These are phyloP conservation scores for Cantharis nigra DNA, from an alignment of 2,888 invertebrate genomes.

Conservation along the genomic window DNA sequence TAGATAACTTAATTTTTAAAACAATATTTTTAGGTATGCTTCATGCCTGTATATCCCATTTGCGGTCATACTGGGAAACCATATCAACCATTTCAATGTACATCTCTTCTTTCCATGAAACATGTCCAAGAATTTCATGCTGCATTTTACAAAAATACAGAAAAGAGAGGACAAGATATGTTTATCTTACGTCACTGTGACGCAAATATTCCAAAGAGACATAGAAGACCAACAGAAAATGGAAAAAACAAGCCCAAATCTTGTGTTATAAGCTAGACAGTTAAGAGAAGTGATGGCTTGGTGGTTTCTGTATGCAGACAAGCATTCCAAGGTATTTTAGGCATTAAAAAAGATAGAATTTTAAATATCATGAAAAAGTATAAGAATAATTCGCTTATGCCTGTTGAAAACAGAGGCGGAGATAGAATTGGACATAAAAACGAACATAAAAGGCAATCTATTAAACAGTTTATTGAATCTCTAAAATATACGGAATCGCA, in stretches of 20 bases:
- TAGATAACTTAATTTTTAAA: not conserved
- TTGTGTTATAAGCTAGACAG: no score
- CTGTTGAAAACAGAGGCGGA: no score
- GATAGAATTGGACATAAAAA: not conserved
- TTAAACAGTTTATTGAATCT: conserved; percentile 3
- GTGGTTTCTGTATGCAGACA: not conserved
- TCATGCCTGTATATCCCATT: not conserved
- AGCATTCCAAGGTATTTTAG: not conserved
- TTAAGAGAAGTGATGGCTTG: no score
- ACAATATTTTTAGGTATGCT: not conserved
- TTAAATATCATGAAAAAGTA: not conserved
- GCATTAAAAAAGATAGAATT: conserved; percentile 1
- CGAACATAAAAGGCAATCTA: not conserved
- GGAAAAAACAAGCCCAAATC: no score
- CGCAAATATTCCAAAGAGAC: no score
- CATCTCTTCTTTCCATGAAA: not conserved
- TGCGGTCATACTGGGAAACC: not conserved
- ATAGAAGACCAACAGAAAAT: no score
- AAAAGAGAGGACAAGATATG: no score
- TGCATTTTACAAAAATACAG: no score
- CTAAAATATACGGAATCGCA: conserved; percentile 5
- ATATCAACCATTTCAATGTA: not conserved
- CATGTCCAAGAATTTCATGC: no score
- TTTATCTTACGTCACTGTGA: no score
- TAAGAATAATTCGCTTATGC: not conserved